Evolutionary conservation across 2,113 vertebrate genomes (phyloP).

Genomic region (Limanda limanda): DNA sequence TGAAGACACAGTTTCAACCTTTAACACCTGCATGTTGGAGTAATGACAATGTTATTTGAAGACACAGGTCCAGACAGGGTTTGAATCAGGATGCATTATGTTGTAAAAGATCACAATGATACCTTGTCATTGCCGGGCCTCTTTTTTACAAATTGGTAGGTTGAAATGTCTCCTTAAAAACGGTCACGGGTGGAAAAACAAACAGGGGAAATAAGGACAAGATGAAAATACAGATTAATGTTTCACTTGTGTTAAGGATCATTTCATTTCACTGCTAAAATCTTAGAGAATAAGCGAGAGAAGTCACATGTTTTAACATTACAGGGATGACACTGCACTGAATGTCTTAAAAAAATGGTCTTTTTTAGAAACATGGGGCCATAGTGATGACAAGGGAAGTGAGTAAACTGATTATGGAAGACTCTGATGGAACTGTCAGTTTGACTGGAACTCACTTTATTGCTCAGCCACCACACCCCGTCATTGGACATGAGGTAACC

Average conservation of each 20-base stretch:
- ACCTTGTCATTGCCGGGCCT: slow-evolving; percentile 17
- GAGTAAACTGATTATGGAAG: slow-evolving; percentile 60
- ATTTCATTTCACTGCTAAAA: neutral
- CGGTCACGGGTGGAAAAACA: neutral
- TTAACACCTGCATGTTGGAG: slow-evolving; percentile 39
- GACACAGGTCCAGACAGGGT: slow-evolving; percentile 43
- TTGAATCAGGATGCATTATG: slow-evolving; percentile 35
- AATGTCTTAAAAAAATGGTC: neutral
- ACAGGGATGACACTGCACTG: neutral
- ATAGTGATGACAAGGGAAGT: slow-evolving; percentile 57
- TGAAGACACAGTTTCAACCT: slow-evolving; percentile 16
- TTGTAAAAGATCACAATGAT: slow-evolving; percentile 18
- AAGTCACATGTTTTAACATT: neutral
- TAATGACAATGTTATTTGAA: slow-evolving; percentile 47
- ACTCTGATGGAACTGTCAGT: slow-evolving; percentile 57
- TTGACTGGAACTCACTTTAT: slow-evolving; percentile 48
- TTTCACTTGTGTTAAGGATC: neutral
- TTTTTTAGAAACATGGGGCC: slow-evolving; percentile 33
- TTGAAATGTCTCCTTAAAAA: slow-evolving; percentile 19
- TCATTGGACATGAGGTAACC: slow-evolving; percentile 59
- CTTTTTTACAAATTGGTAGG: slow-evolving; percentile 41
- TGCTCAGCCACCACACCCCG: slow-evolving; percentile 50
- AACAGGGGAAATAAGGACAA: neutral
- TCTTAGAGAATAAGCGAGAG: neutral
- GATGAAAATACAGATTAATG: neutral